Percentiles rank a stretch among this genome's conserved stretches.
These are phyloP conservation scores for Bergia puertoricense DNA, from an alignment of 92 coral and sea anemone species.

Conservation along the genomic window DNA sequence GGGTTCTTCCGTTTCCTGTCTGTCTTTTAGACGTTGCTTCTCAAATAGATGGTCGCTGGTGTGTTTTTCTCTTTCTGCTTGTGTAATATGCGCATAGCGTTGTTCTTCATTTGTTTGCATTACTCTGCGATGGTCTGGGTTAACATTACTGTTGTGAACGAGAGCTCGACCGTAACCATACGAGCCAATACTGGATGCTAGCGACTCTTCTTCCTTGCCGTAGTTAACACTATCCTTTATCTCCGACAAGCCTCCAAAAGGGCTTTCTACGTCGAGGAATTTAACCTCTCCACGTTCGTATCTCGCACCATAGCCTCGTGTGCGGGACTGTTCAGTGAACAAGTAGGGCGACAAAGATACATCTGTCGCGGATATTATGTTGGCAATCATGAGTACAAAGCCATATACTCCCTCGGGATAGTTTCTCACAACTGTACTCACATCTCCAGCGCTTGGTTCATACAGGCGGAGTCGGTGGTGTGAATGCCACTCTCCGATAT, in stretches of 20 bases:
- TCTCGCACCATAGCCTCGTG: background rate
- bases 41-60: background rate
- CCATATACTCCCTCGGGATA: conserved; percentile 74
- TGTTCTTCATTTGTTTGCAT: background rate
- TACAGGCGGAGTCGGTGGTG: conserved; percentile 72
- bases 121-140: background rate
- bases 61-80: too few relatives aligned
- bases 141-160: background rate
- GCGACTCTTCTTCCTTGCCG: background rate
- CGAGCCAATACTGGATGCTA: background rate
- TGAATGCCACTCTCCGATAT: conserved; percentile 97
- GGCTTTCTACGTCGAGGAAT: conserved; percentile 17
- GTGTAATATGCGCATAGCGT: background rate
- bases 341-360: conserved; percentile 64
- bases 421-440: conserved; percentile 64
- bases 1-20: background rate
- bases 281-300: conserved; percentile 43
- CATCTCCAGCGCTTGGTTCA: conserved; percentile 82
- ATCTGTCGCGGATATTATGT: conserved; percentile 42
- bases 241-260: background rate
- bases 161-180: background rate
- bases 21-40: background rate
- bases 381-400: conserved; percentile 80
- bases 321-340: conserved; percentile 28
- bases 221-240: background rate